phyloP scores from a whole-genome alignment of 2,113 vertebrate species.

The Sisor rabdophorus region DNA sequence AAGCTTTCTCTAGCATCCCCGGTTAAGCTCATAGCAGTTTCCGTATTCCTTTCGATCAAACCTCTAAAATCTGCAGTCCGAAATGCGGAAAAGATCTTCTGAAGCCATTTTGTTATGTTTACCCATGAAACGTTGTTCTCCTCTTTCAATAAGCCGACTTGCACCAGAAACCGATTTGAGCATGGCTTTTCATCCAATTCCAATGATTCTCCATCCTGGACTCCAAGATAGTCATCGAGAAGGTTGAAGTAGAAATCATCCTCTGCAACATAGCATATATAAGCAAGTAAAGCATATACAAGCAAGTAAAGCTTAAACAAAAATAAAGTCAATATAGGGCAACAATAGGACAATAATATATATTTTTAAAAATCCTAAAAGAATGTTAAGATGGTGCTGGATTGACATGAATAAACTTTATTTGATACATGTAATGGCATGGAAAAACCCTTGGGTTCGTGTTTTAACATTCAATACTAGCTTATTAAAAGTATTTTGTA shows the following conservation, averaged over 20 bases:
- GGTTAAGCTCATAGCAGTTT: slow-evolving; percentile 62
- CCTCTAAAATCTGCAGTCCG: slow-evolving; percentile 65
- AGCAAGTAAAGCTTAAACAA: not conserved
- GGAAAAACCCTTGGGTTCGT: not conserved
- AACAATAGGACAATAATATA: not conserved
- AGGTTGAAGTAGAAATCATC: slow-evolving; percentile 69
- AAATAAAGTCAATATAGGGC: not conserved
- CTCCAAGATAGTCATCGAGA: slow-evolving; percentile 65
- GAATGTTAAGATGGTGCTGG: not conserved
- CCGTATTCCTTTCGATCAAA: slow-evolving; percentile 66
- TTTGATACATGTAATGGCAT: not conserved
- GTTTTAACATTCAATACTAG: not conserved
- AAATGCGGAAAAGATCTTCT: slow-evolving; percentile 62
- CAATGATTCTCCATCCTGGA: slow-evolving; percentile 63
- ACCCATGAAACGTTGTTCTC: slow-evolving; percentile 68
- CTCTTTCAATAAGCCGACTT: slow-evolving; percentile 69
- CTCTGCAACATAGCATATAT: slow-evolving; percentile 54
- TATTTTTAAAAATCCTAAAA: not conserved
- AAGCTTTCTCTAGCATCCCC: slow-evolving; percentile 57
- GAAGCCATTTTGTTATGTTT: slow-evolving; percentile 63
- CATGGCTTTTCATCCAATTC: slow-evolving; percentile 53
- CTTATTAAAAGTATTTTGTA: not conserved
- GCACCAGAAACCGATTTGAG: slow-evolving; percentile 67
- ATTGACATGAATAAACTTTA: not conserved
- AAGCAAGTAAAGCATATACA: not conserved